A percentile compares a stretch with the other conserved stretches of the same genome.
These are phyloP conservation scores for Apostichopus californicus DNA, from an alignment of 35 echinoderm and acorn worm genomes.

Conservation along the genomic window DNA sequence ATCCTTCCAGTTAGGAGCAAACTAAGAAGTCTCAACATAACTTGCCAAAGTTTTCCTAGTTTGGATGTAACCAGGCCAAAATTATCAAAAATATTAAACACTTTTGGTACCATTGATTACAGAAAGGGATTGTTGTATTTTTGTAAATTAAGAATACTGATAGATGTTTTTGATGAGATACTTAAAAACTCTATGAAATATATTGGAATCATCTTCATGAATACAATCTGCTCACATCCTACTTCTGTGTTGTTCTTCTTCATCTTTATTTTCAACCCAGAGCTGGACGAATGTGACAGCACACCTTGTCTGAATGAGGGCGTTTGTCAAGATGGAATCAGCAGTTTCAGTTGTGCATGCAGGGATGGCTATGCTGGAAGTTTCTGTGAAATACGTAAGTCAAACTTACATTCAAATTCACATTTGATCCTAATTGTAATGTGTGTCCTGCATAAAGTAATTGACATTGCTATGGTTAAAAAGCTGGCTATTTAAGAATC, in stretches of 20 bases:
- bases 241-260: neutral
- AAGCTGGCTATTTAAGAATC: too few species aligned
- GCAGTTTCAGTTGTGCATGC: slow-evolving; percentile 66
- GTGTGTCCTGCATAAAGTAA: too few species aligned
- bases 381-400: slow-evolving; percentile 67
- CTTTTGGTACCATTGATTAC: too few species aligned
- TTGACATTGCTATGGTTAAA: too few species aligned
- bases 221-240: neutral
- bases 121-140: too few species aligned
- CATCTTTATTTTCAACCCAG: neutral
- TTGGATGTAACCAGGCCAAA: too few species aligned
- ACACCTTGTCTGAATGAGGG: slow-evolving; percentile 68
- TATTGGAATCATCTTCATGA: neutral
- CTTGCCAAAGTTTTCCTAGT: too few species aligned
- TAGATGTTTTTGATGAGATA: neutral
- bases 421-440: too few species aligned
- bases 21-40: too few species aligned
- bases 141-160: neutral
- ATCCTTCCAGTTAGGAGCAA: too few species aligned
- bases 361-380: slow-evolving; percentile 59
- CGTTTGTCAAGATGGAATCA: slow-evolving; percentile 64
- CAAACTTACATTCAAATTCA: neutral
- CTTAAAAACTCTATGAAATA: too few species aligned
- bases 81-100: too few species aligned
- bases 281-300: slow-evolving; percentile 76